phyloP scores from a whole-genome alignment of 1,140 invertebrate species.

The Drosophila mayri region DNA sequence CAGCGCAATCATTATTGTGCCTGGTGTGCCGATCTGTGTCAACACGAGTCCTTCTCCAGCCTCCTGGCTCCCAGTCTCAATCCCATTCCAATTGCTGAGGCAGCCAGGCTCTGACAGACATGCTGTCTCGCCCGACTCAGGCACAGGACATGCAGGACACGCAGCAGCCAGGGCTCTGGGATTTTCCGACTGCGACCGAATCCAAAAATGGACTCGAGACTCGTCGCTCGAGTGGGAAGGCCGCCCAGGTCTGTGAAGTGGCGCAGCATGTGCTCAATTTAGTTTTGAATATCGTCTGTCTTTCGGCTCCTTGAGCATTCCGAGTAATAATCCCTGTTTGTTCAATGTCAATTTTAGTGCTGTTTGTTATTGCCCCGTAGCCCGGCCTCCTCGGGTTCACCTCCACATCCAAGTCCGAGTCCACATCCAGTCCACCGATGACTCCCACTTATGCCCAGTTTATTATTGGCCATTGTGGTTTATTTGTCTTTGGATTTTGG shows the following conservation, averaged over 20 bases:
- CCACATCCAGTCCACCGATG: slow-evolving; percentile 1
- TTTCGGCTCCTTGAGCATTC: slow-evolving; percentile 38
- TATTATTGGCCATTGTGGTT: slow-evolving; percentile 55
- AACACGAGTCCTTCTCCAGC: slow-evolving; percentile 38
- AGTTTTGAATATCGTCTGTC: slow-evolving; percentile 61
- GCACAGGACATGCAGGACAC: slow-evolving; percentile 19
- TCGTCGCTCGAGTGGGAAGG: slow-evolving; percentile 24
- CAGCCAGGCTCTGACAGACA: slow-evolving; percentile 70
- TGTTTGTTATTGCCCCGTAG: slow-evolving; percentile 26
- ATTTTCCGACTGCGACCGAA: not conserved
- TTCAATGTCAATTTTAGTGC: slow-evolving; percentile 72
- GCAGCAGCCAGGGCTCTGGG: slow-evolving; percentile 10
- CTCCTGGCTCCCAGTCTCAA: slow-evolving; percentile 13
- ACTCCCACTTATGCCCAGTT: slow-evolving; percentile 47
- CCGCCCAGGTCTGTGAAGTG: slow-evolving; percentile 48
- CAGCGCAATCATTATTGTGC: slow-evolving; percentile 64
- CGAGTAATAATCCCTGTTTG: slow-evolving; percentile 67
- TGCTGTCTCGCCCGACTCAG: slow-evolving; percentile 56
- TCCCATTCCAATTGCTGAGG: slow-evolving; percentile 13
- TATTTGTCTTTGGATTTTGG: slow-evolving; percentile 63
- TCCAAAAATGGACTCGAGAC: slow-evolving; percentile 38
- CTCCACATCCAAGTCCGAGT: not conserved
- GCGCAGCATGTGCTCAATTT: slow-evolving; percentile 75
- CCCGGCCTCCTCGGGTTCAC: not conserved
- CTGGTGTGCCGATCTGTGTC: slow-evolving; percentile 71